Base-by-base conservation (phyloP, 1,140 invertebrate species). In the Oreohelix idahoensis region DNA sequence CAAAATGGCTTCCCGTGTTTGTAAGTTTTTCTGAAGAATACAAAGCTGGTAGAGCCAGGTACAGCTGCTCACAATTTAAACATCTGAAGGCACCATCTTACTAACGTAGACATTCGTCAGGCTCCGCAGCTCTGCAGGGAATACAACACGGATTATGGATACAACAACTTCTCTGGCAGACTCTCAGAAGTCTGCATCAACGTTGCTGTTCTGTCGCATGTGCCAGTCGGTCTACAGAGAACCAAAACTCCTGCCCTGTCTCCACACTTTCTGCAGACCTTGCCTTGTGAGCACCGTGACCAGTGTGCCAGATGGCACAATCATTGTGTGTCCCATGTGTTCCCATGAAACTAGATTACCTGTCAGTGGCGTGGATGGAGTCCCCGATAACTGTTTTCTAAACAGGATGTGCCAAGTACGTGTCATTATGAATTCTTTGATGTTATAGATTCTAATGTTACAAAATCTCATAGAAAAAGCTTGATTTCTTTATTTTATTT, bases 181-280 rank as follows among this genome's bases (percentile, higher is more conserved):
- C n/a, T 8, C 63, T 13, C n/a, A 66, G 29, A 32, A 76, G 2
- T 10, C 5, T 4, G n/a, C 80, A 0, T 49, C 78, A 17, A 83
- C 69, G 11, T 39, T 83, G 58, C 74, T 87, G n/a, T 84, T 86
- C 69, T 89, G 88, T 51, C 83, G 87, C 26, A 58, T 87, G 36
- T 89, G 88, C 78, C 84, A 86, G 32, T 81, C 83, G 32, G 83
- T 88, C 17, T 89, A 85, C 70, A 71, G 79, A 20, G 39, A 87
- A 29, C 83, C 87, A 5, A 87, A 87, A 66, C 53, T 88, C 17
- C 70, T 89, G 38, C 84, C 87, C 1, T 89, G 88, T 71, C 85
- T 89, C 23, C 88, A 89, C 79, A 89, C 84, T 70, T 89, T 86
- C 73, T 89, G 88, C 79, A 45, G 58, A 0, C 35, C 32, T 15